Evolutionary conservation across 2,888 invertebrate genomes (phyloP).

Genomic region (Ashinkailepas kermadecensis): DNA sequence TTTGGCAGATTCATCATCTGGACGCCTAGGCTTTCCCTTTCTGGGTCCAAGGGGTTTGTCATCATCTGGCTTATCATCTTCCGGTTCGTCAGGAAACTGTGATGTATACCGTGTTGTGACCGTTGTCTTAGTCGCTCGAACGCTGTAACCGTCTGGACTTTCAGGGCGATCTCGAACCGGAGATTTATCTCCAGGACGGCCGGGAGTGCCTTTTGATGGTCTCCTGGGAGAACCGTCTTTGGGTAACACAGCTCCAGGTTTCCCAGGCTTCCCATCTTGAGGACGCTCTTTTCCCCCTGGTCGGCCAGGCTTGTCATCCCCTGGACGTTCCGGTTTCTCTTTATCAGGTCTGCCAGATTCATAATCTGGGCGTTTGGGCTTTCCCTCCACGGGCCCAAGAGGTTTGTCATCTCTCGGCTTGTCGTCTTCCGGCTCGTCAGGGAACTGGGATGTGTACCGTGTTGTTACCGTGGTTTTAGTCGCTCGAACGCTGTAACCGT

Average conservation of each 20-base stretch:
- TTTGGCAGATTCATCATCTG: background rate
- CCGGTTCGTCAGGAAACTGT: background rate
- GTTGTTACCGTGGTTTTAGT: background rate
- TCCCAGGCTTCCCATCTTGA: background rate
- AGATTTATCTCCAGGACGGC: background rate
- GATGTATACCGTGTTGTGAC: background rate
- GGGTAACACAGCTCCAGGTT: background rate
- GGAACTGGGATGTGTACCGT: background rate
- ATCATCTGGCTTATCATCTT: background rate
- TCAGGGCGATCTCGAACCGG: background rate
- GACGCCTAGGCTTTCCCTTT: too few species aligned
- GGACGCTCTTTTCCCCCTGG: background rate
- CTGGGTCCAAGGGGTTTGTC: background rate
- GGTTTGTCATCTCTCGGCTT: background rate
- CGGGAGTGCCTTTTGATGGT: background rate
- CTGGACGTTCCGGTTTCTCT: background rate
- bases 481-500: background rate
- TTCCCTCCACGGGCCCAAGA: too few species aligned
- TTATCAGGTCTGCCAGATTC: background rate
- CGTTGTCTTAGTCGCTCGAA: background rate
- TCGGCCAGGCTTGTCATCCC: background rate
- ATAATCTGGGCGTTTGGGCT: background rate
- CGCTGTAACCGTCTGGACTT: background rate
- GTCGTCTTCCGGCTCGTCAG: background rate
- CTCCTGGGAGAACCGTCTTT: background rate